These are phyloP conservation scores for Callipepla californica DNA, from an alignment of 2,113 vertebrate species.

Conservation along the genomic window DNA sequence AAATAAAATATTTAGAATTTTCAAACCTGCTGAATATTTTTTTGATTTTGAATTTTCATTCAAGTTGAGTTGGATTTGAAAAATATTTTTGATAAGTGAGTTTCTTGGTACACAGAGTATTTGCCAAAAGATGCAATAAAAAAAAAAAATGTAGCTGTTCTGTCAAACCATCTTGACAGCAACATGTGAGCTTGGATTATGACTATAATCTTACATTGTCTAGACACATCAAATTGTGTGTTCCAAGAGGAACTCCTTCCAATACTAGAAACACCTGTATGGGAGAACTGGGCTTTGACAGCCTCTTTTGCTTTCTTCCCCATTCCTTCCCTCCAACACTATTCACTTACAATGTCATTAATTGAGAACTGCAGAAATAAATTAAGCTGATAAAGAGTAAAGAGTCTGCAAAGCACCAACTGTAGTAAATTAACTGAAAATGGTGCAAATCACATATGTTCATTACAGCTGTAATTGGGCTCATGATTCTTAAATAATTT, in stretches of 20 bases:
- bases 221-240: not conserved
- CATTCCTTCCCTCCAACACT: not conserved
- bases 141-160: not conserved
- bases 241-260: not conserved
- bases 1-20: not conserved
- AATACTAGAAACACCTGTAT: not conserved
- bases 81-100: not conserved
- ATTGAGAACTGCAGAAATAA: not conserved
- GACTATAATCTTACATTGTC: not conserved
- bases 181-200: not conserved
- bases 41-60: not conserved
- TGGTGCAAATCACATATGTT: not conserved
- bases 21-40: not conserved
- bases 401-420: not conserved
- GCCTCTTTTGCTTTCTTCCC: not conserved
- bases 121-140: not conserved
- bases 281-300: not conserved
- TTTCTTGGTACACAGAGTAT: not conserved
- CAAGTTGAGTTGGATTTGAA: not conserved
- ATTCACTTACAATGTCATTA: not conserved
- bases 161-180: not conserved
- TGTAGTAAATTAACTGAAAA: not conserved
- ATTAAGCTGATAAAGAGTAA: not conserved
- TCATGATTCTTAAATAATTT: not conserved
- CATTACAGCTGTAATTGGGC: not conserved